Percentiles rank a stretch among this genome's conserved stretches.
phyloP scores from a whole-genome alignment of 2,797 vertebrate species.

The Sebastes nivosus region DNA sequence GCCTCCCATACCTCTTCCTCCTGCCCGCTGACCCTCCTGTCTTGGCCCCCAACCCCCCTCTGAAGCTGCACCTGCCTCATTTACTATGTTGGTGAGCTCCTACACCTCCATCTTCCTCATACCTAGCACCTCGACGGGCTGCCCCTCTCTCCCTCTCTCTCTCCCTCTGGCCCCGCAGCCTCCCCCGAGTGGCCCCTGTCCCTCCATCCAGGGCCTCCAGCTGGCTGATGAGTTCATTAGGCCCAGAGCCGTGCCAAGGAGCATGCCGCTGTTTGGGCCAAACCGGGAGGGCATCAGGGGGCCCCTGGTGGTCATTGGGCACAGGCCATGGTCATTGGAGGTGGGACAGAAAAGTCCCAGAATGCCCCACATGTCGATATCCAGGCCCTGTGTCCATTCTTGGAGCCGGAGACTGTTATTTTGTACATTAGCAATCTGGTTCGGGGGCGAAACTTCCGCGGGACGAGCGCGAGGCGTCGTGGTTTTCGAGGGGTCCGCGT shows the following conservation, averaged over 20 bases:
- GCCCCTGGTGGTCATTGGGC: slow-evolving; percentile 77
- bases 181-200: slow-evolving; percentile 59
- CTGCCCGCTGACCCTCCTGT: slow-evolving; percentile 47
- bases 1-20: slow-evolving; percentile 31
- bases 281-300: slow-evolving; percentile 73
- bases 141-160: background rate
- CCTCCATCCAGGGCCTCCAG: slow-evolving; percentile 77
- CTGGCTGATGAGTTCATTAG: slow-evolving; percentile 87
- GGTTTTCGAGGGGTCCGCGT: slow-evolving; percentile 68
- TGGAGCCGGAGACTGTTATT: slow-evolving; percentile 66
- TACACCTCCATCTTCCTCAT: slow-evolving; percentile 45
- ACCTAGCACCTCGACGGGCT: slow-evolving; percentile 32
- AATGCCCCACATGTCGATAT: slow-evolving; percentile 71
- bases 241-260: slow-evolving; percentile 80
- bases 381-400: slow-evolving; percentile 44
- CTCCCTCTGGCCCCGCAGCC: slow-evolving; percentile 43
- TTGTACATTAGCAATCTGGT: slow-evolving; percentile 78
- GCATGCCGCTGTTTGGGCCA: slow-evolving; percentile 66
- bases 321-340: slow-evolving; percentile 67
- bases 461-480: slow-evolving; percentile 43
- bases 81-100: slow-evolving; percentile 55
- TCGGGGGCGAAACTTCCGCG: slow-evolving; percentile 60
- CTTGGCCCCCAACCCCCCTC: slow-evolving; percentile 38
- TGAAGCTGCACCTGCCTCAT: slow-evolving; percentile 72
- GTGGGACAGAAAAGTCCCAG: slow-evolving; percentile 67